Percentiles rank a stretch among this genome's conserved stretches.
phyloP scores from a whole-genome alignment of 1,140 invertebrate genomes.

The Penaeus vannamei region DNA sequence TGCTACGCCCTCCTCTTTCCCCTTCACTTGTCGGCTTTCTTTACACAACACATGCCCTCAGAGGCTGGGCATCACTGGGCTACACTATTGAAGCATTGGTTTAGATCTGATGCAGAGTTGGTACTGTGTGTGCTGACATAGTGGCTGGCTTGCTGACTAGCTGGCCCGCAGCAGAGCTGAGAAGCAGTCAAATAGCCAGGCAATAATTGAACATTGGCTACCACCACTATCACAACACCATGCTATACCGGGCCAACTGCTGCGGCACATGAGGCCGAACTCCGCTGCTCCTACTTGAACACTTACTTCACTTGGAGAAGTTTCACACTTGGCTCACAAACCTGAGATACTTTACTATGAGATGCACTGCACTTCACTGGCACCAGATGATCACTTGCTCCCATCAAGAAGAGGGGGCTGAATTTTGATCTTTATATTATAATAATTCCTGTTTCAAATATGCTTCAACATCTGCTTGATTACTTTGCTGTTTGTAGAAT shows the following conservation, averaged over 20 bases:
- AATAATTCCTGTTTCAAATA: conserved; percentile 36
- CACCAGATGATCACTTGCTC: conserved; percentile 44
- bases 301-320: conserved; percentile 45
- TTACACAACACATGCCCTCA: conserved; percentile 38
- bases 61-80: conserved; percentile 41
- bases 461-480: conserved; percentile 35
- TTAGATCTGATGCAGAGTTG: conserved; percentile 47
- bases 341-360: conserved; percentile 50
- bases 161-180: conserved; percentile 32
- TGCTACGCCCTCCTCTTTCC: neutral
- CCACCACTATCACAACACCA: conserved; percentile 1
- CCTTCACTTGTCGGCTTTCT: neutral
- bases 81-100: conserved; percentile 51
- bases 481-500: conserved; percentile 43
- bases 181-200: conserved; percentile 6
- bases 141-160: conserved; percentile 31
- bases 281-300: conserved; percentile 42
- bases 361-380: conserved; percentile 51
- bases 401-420: neutral
- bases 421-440: conserved; percentile 4
- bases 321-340: conserved; percentile 41
- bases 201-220: conserved; percentile 28
- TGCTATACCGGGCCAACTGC: conserved; percentile 32
- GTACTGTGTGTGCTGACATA: conserved; percentile 47
- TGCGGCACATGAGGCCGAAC: conserved; percentile 30